Percentiles rank a stretch among this genome's conserved stretches.
Evolutionary conservation across 2,113 vertebrate genomes (phyloP).

Genomic region (Paramisgurnus dabryanus): DNA sequence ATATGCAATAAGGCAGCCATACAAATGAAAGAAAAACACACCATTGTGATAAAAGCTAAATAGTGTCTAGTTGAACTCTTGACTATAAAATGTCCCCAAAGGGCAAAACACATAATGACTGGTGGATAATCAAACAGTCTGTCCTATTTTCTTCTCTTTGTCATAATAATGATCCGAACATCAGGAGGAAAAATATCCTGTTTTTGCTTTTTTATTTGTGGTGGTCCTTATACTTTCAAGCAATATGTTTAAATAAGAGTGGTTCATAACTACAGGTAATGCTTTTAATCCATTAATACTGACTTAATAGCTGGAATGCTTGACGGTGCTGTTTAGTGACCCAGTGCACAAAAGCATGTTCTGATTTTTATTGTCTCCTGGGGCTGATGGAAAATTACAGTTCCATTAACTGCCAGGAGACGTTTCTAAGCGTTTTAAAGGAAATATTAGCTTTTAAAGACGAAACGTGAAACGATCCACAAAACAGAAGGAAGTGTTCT

Average conservation of each 20-base stretch:
- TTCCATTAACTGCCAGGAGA: slow-evolving; percentile 10
- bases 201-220: slow-evolving; percentile 5
- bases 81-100: neutral
- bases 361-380: slow-evolving; percentile 46
- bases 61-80: slow-evolving; percentile 6
- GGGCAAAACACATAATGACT: slow-evolving; percentile 6
- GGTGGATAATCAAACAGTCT: neutral
- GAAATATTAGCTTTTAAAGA: slow-evolving; percentile 2
- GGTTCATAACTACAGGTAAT: slow-evolving; percentile 29
- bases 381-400: slow-evolving; percentile 51
- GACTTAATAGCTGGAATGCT: slow-evolving; percentile 37
- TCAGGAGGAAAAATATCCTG: neutral
- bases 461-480: neutral
- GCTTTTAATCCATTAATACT: slow-evolving; percentile 50
- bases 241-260: slow-evolving; percentile 16
- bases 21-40: neutral
- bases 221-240: neutral
- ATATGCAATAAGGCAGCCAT: no score
- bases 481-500: neutral
- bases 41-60: neutral
- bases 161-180: neutral
- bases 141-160: neutral
- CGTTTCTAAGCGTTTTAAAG: slow-evolving; percentile 6
- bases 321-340: slow-evolving; percentile 42
- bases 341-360: slow-evolving; percentile 41